phyloP scores from a whole-genome alignment of 2,888 invertebrate species.

The Andricus quercusramuli region DNA sequence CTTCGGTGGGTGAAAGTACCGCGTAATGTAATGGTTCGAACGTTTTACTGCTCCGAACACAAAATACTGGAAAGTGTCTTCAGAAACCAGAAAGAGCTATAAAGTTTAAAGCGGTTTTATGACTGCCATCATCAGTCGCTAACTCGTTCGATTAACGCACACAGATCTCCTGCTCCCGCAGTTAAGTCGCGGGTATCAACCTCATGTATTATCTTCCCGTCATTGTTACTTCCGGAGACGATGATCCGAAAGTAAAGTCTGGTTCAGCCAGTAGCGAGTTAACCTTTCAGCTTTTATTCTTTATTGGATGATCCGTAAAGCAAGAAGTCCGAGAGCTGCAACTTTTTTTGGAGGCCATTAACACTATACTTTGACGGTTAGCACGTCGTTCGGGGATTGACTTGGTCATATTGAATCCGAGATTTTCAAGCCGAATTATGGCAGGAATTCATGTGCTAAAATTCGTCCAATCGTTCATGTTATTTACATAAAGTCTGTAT shows the following conservation, averaged over 20 bases:
- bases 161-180: conserved; percentile 44
- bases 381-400: not conserved
- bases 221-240: conserved; percentile 45
- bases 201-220: conserved; percentile 32
- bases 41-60: not conserved
- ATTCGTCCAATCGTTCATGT: not conserved
- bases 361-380: conserved; percentile 8
- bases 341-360: conserved; percentile 12
- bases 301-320: conserved; percentile 11
- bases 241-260: not conserved
- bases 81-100: conserved; percentile 45
- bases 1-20: conserved; percentile 2
- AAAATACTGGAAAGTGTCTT: conserved; percentile 8
- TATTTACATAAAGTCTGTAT: not conserved
- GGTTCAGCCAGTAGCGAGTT: conserved; percentile 21
- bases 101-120: conserved; percentile 53
- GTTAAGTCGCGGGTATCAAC: conserved; percentile 13
- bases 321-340: not conserved
- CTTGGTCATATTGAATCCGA: not conserved
- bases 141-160: conserved; percentile 57
- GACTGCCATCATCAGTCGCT: conserved; percentile 55
- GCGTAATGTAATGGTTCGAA: not conserved
- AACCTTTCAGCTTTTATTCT: conserved; percentile 10
- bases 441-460: not conserved
- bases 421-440: not conserved